Percentiles rank a stretch among this genome's conserved stretches.
Evolutionary conservation across 2,888 invertebrate genomes (phyloP).

Genomic region (Mythimna ferrago): DNA sequence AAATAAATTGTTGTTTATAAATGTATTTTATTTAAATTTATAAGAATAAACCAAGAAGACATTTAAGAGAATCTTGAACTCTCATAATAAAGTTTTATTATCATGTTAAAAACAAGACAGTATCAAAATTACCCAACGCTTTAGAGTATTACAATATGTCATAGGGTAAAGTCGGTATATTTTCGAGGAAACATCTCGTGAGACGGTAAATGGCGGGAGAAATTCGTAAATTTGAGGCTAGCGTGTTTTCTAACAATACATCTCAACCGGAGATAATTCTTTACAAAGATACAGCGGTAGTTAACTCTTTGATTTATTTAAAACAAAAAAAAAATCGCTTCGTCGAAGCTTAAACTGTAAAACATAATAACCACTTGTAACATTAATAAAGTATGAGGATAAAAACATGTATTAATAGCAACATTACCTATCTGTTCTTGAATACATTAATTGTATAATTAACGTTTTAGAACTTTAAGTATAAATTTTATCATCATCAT

Average conservation of each 20-base stretch:
- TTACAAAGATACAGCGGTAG: slow-evolving; percentile 45
- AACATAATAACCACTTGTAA: neutral
- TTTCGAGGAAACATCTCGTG: slow-evolving; percentile 29
- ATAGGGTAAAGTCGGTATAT: slow-evolving; percentile 37
- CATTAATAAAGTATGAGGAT: slow-evolving; percentile 7
- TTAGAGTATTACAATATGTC: slow-evolving; percentile 24
- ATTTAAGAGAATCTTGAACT: slow-evolving; percentile 29
- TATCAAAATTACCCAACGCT: slow-evolving; percentile 23
- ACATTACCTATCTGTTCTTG: neutral
- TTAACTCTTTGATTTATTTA: slow-evolving; percentile 42
- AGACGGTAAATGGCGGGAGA: slow-evolving; percentile 57
- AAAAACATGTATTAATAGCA: neutral
- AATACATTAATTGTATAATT: neutral
- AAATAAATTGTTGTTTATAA: neutral
- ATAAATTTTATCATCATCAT: neutral
- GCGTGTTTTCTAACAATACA: slow-evolving; percentile 56
- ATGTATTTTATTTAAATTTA: neutral
- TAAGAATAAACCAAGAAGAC: slow-evolving; percentile 16
- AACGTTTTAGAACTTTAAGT: neutral
- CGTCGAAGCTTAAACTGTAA: neutral
- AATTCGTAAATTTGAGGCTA: slow-evolving; percentile 60
- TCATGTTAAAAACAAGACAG: slow-evolving; percentile 32
- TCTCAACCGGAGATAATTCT: slow-evolving; percentile 48
- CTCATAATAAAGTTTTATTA: slow-evolving; percentile 43
- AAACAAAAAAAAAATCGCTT: slow-evolving; percentile 21